Percentiles rank a stretch among this genome's conserved stretches.
These are phyloP conservation scores for Helleia helle DNA, from an alignment of 2,888 invertebrate species.

Conservation along the genomic window DNA sequence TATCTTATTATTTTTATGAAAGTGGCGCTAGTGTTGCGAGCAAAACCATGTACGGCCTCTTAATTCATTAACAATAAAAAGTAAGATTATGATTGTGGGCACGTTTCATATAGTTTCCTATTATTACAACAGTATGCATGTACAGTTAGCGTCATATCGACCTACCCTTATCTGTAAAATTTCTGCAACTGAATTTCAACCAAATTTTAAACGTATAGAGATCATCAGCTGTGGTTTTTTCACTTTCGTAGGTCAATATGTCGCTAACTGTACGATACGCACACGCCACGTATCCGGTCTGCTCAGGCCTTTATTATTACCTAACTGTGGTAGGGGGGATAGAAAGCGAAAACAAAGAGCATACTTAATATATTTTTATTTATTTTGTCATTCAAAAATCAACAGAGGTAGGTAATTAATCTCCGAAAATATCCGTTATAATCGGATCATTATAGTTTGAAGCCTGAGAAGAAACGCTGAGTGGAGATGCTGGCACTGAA, in stretches of 20 bases:
- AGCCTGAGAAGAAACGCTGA: slow-evolving; percentile 4
- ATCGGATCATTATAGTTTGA: slow-evolving; percentile 7
- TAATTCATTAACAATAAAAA: neutral
- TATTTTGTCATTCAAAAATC: slow-evolving; percentile 4
- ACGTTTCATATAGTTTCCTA: slow-evolving; percentile 16
- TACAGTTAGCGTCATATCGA: slow-evolving; percentile 11
- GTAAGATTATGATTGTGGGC: slow-evolving; percentile 16
- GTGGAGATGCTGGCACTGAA: slow-evolving; percentile 3
- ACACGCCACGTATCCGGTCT: slow-evolving; percentile 8
- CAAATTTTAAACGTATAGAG: slow-evolving; percentile 3
- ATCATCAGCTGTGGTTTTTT: slow-evolving; percentile 13
- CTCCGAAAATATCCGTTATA: slow-evolving; percentile 2
- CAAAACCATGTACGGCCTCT: too few species aligned
- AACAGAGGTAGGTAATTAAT: slow-evolving; percentile 4
- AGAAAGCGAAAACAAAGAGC: slow-evolving; percentile 3
- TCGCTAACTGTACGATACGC: slow-evolving; percentile 15
- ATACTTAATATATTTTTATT: slow-evolving; percentile 7
- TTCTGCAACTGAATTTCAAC: slow-evolving; percentile 12
- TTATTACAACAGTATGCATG: slow-evolving; percentile 17
- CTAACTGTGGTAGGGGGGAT: slow-evolving; percentile 4
- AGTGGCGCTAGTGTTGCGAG: slow-evolving; percentile 2
- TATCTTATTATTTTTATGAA: slow-evolving; percentile 1
- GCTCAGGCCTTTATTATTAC: slow-evolving; percentile 13
- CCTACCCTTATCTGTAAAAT: slow-evolving; percentile 12
- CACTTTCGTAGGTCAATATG: slow-evolving; percentile 11